phyloP scores from a whole-genome alignment of 2,797 vertebrate genomes.

The Chrysocyon brachyurus region DNA sequence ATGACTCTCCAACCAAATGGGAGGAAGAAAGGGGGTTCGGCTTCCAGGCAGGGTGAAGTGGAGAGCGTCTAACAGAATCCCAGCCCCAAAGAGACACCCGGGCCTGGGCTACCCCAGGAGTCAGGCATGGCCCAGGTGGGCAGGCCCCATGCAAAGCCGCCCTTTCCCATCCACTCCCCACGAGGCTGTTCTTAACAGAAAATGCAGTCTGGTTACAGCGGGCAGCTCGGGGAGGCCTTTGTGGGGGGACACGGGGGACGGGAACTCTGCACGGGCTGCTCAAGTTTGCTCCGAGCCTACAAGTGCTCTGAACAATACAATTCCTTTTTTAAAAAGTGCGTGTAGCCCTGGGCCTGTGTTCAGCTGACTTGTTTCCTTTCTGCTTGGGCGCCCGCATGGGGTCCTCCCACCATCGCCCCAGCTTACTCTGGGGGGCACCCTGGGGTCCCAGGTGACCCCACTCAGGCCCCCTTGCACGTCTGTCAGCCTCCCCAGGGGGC shows the following conservation, averaged over 20 bases:
- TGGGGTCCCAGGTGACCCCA: not conserved
- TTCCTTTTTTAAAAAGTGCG: not conserved
- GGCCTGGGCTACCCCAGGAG: not conserved
- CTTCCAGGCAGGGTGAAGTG: not conserved
- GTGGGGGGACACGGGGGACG: not conserved
- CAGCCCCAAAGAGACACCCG: accelerated
- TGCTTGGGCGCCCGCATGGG: accelerated
- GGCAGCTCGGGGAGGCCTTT: not conserved
- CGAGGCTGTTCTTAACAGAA: not conserved
- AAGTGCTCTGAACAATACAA: not conserved
- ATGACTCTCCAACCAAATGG: slow-evolving; percentile 84
- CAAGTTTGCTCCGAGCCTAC: not conserved
- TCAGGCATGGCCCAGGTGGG: not conserved
- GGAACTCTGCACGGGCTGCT: not conserved
- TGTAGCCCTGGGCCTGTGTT: not conserved
- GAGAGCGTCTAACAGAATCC: not conserved
- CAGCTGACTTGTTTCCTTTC: too few relatives aligned
- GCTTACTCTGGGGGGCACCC: accelerated
- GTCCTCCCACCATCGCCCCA: accelerated
- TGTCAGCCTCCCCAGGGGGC: not conserved
- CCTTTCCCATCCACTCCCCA: not conserved
- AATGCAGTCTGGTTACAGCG: not conserved
- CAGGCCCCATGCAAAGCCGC: not conserved
- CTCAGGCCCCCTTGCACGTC: accelerated
- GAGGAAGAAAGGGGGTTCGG: not conserved